Percentiles rank a stretch among this genome's conserved stretches.
Conservation (phyloP, 2,888 invertebrate genomes). For the Ormyrus thymus region DNA sequence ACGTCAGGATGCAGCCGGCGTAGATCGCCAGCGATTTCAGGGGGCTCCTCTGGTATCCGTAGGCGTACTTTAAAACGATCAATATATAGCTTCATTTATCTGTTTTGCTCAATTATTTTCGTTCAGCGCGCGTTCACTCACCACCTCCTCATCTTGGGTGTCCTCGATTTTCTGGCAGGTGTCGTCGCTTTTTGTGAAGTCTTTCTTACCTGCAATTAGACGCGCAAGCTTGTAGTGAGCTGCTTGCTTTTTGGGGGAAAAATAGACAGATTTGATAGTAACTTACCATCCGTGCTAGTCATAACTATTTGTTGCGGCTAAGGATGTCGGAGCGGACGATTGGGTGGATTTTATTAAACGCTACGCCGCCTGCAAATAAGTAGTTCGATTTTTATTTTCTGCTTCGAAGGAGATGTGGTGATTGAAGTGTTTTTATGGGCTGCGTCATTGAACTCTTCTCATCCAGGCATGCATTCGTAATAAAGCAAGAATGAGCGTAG, state of each 20-base stretch:
- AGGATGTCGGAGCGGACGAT: background rate
- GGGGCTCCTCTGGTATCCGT: constrained; percentile 75
- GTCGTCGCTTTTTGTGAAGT: constrained; percentile 54
- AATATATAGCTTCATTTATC: background rate
- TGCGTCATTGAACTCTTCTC: background rate
- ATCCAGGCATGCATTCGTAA: background rate
- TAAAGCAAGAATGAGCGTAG: no score
- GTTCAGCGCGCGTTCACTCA: constrained; percentile 60
- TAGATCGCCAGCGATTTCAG: constrained; percentile 72
- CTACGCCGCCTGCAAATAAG: constrained; percentile 22
- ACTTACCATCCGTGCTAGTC: constrained; percentile 52
- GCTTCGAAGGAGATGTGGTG: background rate
- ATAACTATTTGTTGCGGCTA: constrained; percentile 42
- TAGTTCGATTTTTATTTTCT: constrained; percentile 9
- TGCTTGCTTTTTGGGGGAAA: no score
- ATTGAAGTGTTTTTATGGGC: background rate
- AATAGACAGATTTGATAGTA: background rate
- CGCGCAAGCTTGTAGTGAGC: no score
- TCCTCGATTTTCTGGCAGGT: constrained; percentile 73
- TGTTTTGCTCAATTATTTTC: background rate
- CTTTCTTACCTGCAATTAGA: no score
- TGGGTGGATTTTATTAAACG: background rate
- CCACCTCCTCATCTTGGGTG: constrained; percentile 79
- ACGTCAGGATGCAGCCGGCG: constrained; percentile 76
- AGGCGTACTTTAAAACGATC: constrained; percentile 71